Evolutionary conservation across 2,888 invertebrate species (phyloP).

Genomic region (Leptinotarsa rubiginosa): DNA sequence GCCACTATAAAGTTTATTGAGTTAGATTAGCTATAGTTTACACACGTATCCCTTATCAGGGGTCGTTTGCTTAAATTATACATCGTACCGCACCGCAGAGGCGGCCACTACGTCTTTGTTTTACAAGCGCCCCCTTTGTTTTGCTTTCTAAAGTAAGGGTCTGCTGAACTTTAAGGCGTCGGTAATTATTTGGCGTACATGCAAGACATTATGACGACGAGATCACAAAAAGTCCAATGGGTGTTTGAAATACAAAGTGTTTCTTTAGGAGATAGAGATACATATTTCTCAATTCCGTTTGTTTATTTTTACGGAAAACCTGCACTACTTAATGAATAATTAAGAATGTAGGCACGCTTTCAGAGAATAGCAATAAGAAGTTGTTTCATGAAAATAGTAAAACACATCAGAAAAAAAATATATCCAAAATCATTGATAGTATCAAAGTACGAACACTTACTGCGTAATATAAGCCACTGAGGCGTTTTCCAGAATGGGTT

Average conservation of each 20-base stretch:
- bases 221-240: conserved; percentile 38
- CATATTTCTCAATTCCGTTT: too few relatives aligned
- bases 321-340: too few relatives aligned
- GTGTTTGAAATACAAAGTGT: background rate
- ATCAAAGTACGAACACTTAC: too few relatives aligned
- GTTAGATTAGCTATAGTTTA: conserved; percentile 68
- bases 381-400: too few relatives aligned
- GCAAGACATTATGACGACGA: conserved; percentile 54
- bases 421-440: too few relatives aligned
- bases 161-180: conserved; percentile 55
- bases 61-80: conserved; percentile 66
- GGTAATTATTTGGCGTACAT: conserved; percentile 52
- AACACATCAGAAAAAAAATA: too few relatives aligned
- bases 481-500: too few relatives aligned
- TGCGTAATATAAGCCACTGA: too few relatives aligned
- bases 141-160: conserved; percentile 59
- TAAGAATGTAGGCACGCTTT: too few relatives aligned
- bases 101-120: conserved; percentile 61
- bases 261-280: background rate
- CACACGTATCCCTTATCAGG: conserved; percentile 67
- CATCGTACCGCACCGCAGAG: conserved; percentile 52
- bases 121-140: conserved; percentile 60
- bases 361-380: too few relatives aligned
- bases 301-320: too few relatives aligned
- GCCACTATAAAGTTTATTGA: conserved; percentile 69